Percentiles rank a stretch among this genome's conserved stretches.
Conservation (phyloP, 2,888 invertebrate species). For the Ceraclea dissimilis region DNA sequence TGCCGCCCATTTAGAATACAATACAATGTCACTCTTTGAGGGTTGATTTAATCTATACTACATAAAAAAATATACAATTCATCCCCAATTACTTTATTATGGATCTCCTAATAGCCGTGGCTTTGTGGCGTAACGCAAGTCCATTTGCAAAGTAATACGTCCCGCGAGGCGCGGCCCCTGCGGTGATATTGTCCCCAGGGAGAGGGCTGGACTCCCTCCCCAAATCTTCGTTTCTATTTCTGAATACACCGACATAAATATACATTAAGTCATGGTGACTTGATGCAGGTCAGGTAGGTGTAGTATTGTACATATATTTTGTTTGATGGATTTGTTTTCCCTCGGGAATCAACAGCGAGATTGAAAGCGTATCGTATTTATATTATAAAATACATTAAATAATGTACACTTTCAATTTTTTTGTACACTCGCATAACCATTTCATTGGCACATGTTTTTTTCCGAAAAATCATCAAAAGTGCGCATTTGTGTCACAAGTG, state of each 20-base stretch:
- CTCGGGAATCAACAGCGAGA: too few relatives aligned
- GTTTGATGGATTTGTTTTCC: too few relatives aligned
- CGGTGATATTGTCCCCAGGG: slow-evolving; percentile 9
- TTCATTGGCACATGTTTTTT: too few relatives aligned
- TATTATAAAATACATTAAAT: too few relatives aligned
- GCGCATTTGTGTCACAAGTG: too few relatives aligned
- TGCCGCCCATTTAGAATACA: neutral
- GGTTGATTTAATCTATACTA: neutral
- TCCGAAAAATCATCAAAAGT: too few relatives aligned
- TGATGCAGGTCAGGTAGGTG: slow-evolving; percentile 3
- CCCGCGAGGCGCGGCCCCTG: slow-evolving; percentile 16
- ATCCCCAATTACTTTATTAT: slow-evolving; percentile 15
- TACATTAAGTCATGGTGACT: slow-evolving; percentile 17
- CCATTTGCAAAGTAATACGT: slow-evolving; percentile 24
- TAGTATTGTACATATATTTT: too few relatives aligned
- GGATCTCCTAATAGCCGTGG: slow-evolving; percentile 19
- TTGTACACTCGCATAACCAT: too few relatives aligned
- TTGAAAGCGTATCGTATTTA: too few relatives aligned
- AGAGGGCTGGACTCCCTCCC: neutral
- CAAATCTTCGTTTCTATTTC: slow-evolving; percentile 8
- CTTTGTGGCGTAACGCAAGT: slow-evolving; percentile 22
- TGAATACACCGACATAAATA: slow-evolving; percentile 11
- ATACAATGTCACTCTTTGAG: neutral
- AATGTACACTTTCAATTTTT: too few relatives aligned
- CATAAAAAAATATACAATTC: neutral